phyloP scores from a whole-genome alignment of 2,113 vertebrate genomes.

The Pelecanoides urinatrix region DNA sequence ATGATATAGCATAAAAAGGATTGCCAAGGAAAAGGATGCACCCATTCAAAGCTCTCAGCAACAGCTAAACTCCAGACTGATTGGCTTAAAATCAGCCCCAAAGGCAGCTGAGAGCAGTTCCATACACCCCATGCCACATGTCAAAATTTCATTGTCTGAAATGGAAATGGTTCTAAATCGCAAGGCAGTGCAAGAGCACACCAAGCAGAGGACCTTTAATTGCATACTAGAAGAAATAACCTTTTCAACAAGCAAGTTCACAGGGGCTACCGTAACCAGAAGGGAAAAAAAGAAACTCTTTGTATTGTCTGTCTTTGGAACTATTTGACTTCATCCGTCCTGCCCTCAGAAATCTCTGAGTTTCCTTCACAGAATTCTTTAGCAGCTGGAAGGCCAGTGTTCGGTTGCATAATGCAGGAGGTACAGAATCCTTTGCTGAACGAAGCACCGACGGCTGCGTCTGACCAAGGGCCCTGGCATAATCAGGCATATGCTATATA shows the following conservation, averaged over 20 bases:
- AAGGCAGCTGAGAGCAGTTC: neutral
- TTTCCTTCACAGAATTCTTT: neutral
- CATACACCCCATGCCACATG: neutral
- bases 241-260: neutral
- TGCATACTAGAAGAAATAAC: neutral
- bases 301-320: neutral
- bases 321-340: neutral
- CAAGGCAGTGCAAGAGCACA: neutral
- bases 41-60: neutral
- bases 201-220: neutral
- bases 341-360: neutral
- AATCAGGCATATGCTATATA: neutral
- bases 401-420: neutral
- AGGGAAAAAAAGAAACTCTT: neutral
- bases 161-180: neutral
- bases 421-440: neutral
- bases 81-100: conserved; percentile 1
- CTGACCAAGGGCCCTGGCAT: neutral
- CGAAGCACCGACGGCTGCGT: neutral
- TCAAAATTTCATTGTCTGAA: neutral
- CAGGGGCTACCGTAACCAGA: neutral
- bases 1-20: neutral
- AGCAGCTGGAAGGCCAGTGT: neutral
- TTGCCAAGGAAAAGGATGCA: neutral
- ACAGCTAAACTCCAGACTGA: neutral